Base-by-base conservation (phyloP, 2,888 invertebrate species). In the Nycteola revayana region DNA sequence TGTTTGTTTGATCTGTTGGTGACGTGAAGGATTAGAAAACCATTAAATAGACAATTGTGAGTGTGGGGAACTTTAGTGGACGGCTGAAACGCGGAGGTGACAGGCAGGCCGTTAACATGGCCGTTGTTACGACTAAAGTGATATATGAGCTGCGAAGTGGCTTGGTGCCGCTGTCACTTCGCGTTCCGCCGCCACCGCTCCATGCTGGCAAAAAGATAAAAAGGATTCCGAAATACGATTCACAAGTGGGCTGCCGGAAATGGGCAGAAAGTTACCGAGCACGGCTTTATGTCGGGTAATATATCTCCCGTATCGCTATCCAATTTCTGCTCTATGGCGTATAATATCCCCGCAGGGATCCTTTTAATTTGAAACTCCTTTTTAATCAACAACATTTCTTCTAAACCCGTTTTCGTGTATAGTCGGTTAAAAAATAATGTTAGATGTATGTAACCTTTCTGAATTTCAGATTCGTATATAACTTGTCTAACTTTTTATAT, bases 101-200 rank as follows among this genome's bases (percentile, higher is more conserved):
- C 86, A 81, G 78, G 67, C 70, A 66, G 66, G 71, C 81, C 81
- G 84, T 86, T 86, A 85, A 76, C 81, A 67, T 63, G 73, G 69
- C 78, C 73, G 83, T 77, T 73, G 83, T 84, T 75, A 80, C 80
- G 74, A 66, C 68, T 70, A 70, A 73, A 75, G 85, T 88, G 86
- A 88, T 86, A 85, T 86, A 88, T 81, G 86, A 78, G 78, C 80
- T 81, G 76, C 74, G 82, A 83, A 86, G 86, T 87, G 86, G 83
- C 82, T 80, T 72, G 70, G 77, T 78, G 82, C 75, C 80, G 73
- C 80, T 84, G 85, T 85, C 86, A 85, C 82, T 79, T 83, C 76
- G 75, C 75, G 73, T 74, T 71, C 72, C 72, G 62, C 73, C 70
- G 67, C 69, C 70, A 66, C 69, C 73, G 69, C 77, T 61, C 66